Conservation (phyloP, 2,888 invertebrate species). For the Aromia moschata region DNA sequence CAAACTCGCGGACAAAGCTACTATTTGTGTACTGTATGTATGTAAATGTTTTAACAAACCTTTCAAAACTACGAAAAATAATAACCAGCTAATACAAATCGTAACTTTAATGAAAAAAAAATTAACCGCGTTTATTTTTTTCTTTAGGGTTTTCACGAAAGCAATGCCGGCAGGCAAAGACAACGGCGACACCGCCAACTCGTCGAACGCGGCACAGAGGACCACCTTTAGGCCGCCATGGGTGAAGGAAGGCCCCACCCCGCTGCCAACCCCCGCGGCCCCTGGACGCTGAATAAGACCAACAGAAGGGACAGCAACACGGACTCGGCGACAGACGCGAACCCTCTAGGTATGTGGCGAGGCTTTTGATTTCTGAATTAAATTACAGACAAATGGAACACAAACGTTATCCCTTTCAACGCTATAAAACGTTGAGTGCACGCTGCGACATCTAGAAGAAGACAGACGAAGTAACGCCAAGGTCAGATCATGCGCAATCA, state of each 20-base stretch:
- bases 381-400: too few relatives aligned
- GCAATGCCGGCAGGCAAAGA: conserved; percentile 67
- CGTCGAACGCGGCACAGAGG: conserved; percentile 64
- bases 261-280: conserved; percentile 66
- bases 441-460: too few relatives aligned
- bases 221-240: conserved; percentile 79
- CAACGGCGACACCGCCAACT: conserved; percentile 56
- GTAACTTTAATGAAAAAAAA: neutral
- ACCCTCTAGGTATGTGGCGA: conserved; percentile 44
- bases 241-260: conserved; percentile 74
- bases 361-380: too few relatives aligned
- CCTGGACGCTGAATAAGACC: conserved; percentile 69
- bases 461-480: too few relatives aligned
- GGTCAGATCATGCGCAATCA: too few relatives aligned
- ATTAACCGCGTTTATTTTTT: neutral
- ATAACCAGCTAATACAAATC: too few relatives aligned
- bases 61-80: too few relatives aligned
- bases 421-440: too few relatives aligned
- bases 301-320: conserved; percentile 48
- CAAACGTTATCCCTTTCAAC: too few relatives aligned
- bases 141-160: conserved; percentile 45
- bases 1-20: too few relatives aligned
- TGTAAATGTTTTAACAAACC: too few relatives aligned
- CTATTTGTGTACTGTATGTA: too few relatives aligned
- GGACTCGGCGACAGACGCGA: conserved; percentile 34